These are phyloP conservation scores for Erynnis tages DNA, from an alignment of 2,888 invertebrate species.

Conservation along the genomic window DNA sequence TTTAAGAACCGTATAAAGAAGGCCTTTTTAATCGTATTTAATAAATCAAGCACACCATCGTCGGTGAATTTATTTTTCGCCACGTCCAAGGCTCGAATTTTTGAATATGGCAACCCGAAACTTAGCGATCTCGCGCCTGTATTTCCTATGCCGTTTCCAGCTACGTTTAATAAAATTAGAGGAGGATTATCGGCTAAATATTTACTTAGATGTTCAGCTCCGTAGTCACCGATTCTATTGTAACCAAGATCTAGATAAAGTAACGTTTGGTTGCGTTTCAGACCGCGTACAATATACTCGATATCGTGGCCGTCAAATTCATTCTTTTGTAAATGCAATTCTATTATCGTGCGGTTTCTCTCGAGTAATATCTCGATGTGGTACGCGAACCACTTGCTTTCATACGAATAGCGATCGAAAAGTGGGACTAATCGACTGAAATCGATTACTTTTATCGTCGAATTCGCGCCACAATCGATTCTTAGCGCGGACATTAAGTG, in stretches of 20 bases:
- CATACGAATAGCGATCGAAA: conserved; percentile 62
- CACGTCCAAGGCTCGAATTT: conserved; percentile 80
- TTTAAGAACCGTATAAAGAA: conserved; percentile 61
- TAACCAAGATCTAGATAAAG: conserved; percentile 81
- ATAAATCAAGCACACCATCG: conserved; percentile 72
- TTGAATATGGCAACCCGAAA: conserved; percentile 80
- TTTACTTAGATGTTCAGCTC: conserved; percentile 73
- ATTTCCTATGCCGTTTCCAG: conserved; percentile 79
- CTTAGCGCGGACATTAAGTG: conserved; percentile 73
- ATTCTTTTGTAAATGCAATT: conserved; percentile 82
- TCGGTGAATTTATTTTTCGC: conserved; percentile 80
- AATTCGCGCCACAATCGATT: conserved; percentile 57
- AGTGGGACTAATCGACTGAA: conserved; percentile 61
- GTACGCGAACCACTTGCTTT: conserved; percentile 75
- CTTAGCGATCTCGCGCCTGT: conserved; percentile 81
- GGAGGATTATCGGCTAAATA: conserved; percentile 77
- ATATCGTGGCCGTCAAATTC: conserved; percentile 82
- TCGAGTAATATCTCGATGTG: conserved; percentile 68
- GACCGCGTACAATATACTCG: conserved; percentile 76
- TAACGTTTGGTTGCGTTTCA: conserved; percentile 74
- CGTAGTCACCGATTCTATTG: conserved; percentile 83
- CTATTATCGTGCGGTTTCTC: conserved; percentile 65
- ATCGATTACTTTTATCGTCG: conserved; percentile 60
- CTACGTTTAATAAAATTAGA: conserved; percentile 75
- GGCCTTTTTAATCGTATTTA: conserved; percentile 81